These are phyloP conservation scores for Gymnopithys bicolor DNA, from an alignment of 2,797 vertebrate species.

Conservation along the genomic window DNA sequence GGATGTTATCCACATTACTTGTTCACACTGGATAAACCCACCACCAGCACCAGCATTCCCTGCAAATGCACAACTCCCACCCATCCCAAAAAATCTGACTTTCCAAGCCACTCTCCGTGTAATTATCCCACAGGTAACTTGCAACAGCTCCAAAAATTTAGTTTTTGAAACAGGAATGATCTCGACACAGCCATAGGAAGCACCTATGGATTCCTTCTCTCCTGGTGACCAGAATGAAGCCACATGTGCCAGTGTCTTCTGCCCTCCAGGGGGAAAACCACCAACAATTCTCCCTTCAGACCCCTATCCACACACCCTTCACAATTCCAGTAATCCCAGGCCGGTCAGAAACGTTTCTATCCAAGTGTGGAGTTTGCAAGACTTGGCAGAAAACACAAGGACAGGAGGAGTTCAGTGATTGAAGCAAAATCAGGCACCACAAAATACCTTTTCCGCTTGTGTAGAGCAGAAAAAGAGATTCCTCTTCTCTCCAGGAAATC, in stretches of 20 bases:
- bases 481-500: slow-evolving; percentile 43
- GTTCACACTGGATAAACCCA: neutral
- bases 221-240: neutral
- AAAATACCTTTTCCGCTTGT: neutral
- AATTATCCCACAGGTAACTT: neutral
- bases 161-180: neutral
- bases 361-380: neutral
- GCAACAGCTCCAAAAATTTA: neutral
- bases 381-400: neutral
- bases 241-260: neutral
- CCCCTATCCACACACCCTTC: neutral
- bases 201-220: neutral
- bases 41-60: neutral
- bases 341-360: neutral
- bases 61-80: neutral
- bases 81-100: neutral
- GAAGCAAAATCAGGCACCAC: neutral
- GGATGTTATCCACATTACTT: accelerated
- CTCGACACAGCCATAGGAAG: neutral
- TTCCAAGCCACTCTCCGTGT: neutral
- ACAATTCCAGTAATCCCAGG: neutral
- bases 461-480: neutral
- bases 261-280: neutral
- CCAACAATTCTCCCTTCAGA: neutral
- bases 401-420: neutral